Evolutionary conservation across 2,797 vertebrate species (phyloP).

Genomic region (Columba guinea): DNA sequence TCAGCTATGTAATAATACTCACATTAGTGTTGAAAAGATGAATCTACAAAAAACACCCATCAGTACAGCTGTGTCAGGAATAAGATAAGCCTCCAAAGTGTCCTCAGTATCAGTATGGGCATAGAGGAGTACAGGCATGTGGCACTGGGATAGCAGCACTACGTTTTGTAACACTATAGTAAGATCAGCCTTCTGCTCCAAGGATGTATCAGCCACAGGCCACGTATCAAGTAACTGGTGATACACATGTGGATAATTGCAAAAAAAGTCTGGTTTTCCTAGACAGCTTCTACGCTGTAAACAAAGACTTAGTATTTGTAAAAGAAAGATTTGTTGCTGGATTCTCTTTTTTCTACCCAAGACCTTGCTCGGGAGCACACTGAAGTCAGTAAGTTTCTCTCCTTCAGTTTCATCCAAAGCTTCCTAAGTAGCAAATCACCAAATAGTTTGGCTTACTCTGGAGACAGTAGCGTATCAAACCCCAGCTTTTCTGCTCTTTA

Average conservation of each 20-base stretch:
- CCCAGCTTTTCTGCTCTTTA: neutral
- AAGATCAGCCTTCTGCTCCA: conserved; percentile 10
- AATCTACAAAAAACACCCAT: neutral
- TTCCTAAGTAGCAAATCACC: neutral
- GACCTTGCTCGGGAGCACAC: neutral
- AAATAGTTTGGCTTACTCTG: neutral
- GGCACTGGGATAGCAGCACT: neutral
- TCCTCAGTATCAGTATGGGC: neutral
- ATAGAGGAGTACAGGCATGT: neutral
- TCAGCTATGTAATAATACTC: neutral
- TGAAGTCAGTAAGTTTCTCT: neutral
- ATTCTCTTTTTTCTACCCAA: neutral
- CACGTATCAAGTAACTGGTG: neutral
- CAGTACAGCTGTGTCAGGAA: neutral
- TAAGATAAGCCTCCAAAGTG: neutral
- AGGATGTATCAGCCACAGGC: neutral
- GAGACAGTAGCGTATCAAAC: neutral
- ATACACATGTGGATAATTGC: neutral
- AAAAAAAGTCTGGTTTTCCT: neutral
- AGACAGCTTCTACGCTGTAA: neutral
- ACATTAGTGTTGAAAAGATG: neutral
- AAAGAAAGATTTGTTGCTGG: neutral
- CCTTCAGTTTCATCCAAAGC: neutral
- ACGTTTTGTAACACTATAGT: neutral
- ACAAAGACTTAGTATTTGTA: neutral